These are phyloP conservation scores for Oncopodura yosiiana DNA, from an alignment of 1,140 invertebrate genomes.

Conservation along the genomic window DNA sequence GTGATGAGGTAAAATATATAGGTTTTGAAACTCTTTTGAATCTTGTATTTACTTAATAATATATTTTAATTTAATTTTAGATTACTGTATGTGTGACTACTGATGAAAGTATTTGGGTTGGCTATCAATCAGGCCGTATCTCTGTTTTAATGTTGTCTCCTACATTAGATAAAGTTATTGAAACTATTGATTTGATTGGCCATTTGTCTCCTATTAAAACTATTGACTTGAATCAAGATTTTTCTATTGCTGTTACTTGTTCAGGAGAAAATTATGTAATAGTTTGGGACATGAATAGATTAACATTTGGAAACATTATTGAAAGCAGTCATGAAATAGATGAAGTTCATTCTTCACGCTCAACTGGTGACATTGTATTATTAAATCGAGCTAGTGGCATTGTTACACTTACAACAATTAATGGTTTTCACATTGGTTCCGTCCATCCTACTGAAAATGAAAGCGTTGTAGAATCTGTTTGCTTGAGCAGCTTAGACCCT, in stretches of 20 bases:
- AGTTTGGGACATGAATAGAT: conserved; percentile 33
- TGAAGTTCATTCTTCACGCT: conserved; percentile 20
- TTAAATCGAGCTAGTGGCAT: conserved; percentile 7
- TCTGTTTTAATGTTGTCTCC: conserved; percentile 30
- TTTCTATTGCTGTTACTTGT: conserved; percentile 30
- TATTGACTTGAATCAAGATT: conserved; percentile 32
- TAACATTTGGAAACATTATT: conserved; percentile 23
- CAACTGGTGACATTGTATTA: conserved; percentile 29
- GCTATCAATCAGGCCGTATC: conserved; percentile 31
- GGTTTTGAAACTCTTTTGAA: conserved; percentile 1
- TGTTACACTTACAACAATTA: conserved; percentile 26
- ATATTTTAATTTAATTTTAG: conserved; percentile 12
- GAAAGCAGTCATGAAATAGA: conserved; percentile 19
- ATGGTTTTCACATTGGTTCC: conserved; percentile 27
- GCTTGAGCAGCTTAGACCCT: conserved; percentile 27
- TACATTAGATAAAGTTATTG: conserved; percentile 21
- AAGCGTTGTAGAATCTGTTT: conserved; percentile 29
- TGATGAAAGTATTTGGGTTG: conserved; percentile 29
- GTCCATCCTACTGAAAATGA: conserved; percentile 19
- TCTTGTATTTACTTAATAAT: not conserved
- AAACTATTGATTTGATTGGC: conserved; percentile 25
- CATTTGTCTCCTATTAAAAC: conserved; percentile 29
- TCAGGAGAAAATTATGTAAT: conserved; percentile 34
- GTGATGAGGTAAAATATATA: conserved; percentile 26
- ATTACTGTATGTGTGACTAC: conserved; percentile 25